Evolutionary conservation across 2,113 vertebrate species (phyloP).

Genomic region (Nothocercus julius): DNA sequence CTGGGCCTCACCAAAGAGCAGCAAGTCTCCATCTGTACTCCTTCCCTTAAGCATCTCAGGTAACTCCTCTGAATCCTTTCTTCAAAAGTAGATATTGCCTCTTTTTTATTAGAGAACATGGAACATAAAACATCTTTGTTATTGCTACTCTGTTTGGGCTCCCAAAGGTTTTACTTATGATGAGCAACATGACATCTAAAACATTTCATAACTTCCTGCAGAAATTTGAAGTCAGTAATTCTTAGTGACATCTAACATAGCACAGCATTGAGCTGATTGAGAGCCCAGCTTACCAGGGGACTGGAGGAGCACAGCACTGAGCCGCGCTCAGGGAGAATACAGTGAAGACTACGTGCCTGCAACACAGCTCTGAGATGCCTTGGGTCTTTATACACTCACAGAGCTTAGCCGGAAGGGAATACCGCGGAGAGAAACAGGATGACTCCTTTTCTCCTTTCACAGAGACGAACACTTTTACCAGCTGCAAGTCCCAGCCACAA

Average conservation of each 20-base stretch:
- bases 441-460: background rate
- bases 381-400: background rate
- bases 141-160: constrained; percentile 18
- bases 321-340: accelerated
- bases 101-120: background rate
- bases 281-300: background rate
- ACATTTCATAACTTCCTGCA: constrained; percentile 34
- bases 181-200: constrained; percentile 26
- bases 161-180: constrained; percentile 39
- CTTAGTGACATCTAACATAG: constrained; percentile 6
- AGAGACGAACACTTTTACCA: background rate
- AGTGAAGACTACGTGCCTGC: background rate
- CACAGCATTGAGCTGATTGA: background rate
- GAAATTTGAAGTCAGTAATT: constrained; percentile 44
- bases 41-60: background rate
- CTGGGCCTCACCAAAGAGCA: background rate
- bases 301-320: background rate
- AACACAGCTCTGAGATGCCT: background rate
- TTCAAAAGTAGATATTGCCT: constrained; percentile 11
- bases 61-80: background rate
- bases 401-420: background rate
- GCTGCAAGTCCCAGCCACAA: background rate
- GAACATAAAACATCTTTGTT: constrained; percentile 11
- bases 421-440: background rate
- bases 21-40: background rate